These are phyloP conservation scores for Pelodiscus sinensis DNA, from an alignment of 2,113 vertebrate species.

Conservation along the genomic window DNA sequence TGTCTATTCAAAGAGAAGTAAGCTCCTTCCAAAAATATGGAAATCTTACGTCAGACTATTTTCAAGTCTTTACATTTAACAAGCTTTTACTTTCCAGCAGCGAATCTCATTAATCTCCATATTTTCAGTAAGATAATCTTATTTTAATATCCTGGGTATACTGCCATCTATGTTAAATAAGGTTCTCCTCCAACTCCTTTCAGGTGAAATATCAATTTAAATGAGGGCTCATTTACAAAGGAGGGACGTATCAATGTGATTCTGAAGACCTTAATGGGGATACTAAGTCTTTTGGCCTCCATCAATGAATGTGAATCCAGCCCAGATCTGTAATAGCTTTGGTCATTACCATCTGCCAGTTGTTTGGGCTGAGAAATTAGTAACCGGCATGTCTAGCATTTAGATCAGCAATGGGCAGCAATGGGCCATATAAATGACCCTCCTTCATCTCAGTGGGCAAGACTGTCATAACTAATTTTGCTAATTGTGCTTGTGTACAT, in stretches of 20 bases:
- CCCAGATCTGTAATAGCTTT: neutral
- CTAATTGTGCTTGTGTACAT: too few relatives aligned
- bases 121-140: neutral
- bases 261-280: neutral
- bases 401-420: too few relatives aligned
- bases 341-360: neutral
- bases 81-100: neutral
- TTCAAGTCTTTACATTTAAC: slow-evolving; percentile 22
- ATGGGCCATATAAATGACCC: too few relatives aligned
- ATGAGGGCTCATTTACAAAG: neutral
- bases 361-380: neutral
- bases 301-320: neutral
- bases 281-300: neutral
- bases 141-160: neutral
- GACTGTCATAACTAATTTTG: too few relatives aligned
- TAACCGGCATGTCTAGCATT: neutral
- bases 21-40: neutral
- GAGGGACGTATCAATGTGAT: neutral
- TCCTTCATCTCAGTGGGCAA: too few relatives aligned
- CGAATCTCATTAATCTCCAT: neutral
- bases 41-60: slow-evolving; percentile 24
- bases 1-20: neutral
- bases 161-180: neutral
- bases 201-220: neutral
- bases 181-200: neutral